Conservation (phyloP, 2,888 invertebrate species). For the Lottia scabra region DNA sequence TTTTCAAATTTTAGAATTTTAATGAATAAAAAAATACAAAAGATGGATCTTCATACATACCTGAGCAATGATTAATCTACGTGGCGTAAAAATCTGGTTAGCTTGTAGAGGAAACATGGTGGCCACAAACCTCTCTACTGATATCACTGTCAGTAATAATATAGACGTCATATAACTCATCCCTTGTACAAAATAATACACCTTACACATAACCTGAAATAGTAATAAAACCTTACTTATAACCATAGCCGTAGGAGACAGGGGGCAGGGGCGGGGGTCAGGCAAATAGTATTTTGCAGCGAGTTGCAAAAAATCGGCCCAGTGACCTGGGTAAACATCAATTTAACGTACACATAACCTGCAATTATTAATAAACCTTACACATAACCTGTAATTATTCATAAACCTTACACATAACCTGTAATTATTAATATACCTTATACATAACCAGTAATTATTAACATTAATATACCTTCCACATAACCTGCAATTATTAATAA, state of each 20-base stretch:
- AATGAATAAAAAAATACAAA: no score
- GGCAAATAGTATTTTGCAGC: no score
- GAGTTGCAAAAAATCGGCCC: no score
- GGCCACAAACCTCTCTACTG: constrained; percentile 62
- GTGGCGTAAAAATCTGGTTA: constrained; percentile 84
- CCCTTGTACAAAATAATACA: constrained; percentile 82
- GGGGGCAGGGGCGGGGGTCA: no score
- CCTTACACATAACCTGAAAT: neutral
- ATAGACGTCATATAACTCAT: constrained; percentile 91
- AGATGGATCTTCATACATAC: neutral
- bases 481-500: neutral
- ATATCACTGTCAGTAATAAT: constrained; percentile 83
- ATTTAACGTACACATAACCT: constrained; percentile 86
- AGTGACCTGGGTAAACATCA: no score
- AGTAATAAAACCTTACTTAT: constrained; percentile 81
- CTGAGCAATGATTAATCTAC: constrained; percentile 80
- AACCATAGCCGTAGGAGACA: no score
- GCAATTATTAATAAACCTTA: constrained; percentile 78
- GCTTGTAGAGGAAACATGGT: constrained; percentile 82
- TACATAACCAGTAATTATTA: neutral
- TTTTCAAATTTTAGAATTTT: no score
- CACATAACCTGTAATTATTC: neutral
- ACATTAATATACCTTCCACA: neutral
- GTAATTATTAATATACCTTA: neutral
- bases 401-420: neutral